Evolutionary conservation across 2,888 invertebrate species (phyloP).

Genomic region (Litoditis marina): DNA sequence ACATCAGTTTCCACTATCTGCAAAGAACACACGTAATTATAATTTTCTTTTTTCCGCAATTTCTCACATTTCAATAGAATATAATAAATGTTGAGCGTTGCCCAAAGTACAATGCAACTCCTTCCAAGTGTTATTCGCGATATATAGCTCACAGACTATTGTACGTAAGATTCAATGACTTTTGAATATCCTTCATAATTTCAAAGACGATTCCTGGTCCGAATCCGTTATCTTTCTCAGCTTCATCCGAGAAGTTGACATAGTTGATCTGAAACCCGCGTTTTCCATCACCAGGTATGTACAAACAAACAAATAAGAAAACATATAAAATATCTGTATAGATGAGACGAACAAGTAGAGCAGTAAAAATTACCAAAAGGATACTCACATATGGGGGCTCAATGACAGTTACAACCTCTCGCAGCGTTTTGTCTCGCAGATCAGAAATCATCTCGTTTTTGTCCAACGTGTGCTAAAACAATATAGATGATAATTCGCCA

Average conservation of each 20-base stretch:
- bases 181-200: slow-evolving; percentile 49
- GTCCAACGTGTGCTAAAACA: slow-evolving; percentile 27
- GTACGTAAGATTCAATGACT: slow-evolving; percentile 51
- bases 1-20: slow-evolving; percentile 21
- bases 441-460: slow-evolving; percentile 16
- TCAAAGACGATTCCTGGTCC: slow-evolving; percentile 59
- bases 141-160: slow-evolving; percentile 17
- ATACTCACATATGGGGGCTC: slow-evolving; percentile 48
- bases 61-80: background rate
- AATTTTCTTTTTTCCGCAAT: background rate
- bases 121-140: too few species aligned
- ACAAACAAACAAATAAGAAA: too few species aligned
- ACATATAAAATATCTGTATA: too few species aligned
- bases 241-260: slow-evolving; percentile 47
- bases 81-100: background rate
- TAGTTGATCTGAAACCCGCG: slow-evolving; percentile 55
- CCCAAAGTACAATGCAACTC: too few species aligned
- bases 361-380: too few species aligned
- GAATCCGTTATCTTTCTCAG: slow-evolving; percentile 41
- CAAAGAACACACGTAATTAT: slow-evolving; percentile 1
- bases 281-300: too few species aligned
- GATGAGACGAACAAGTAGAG: too few species aligned
- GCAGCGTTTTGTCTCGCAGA: slow-evolving; percentile 26
- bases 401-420: slow-evolving; percentile 41
- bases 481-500: background rate